Conservation (phyloP, 2,888 invertebrate genomes). For the Hartigia nigra region DNA sequence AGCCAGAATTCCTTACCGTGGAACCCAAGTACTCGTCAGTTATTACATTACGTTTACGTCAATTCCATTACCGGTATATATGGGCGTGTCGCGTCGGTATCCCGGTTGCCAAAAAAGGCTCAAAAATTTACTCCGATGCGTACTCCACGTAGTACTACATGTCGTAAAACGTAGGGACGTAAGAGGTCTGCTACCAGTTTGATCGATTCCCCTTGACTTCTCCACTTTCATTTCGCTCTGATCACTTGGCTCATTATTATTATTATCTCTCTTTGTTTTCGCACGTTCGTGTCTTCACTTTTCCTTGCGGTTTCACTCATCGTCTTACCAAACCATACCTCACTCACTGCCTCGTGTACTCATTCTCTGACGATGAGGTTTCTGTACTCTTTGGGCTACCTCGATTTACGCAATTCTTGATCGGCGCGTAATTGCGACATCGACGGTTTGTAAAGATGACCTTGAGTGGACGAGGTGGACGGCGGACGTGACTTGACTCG, state of each 20-base stretch:
- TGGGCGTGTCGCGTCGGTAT: neutral
- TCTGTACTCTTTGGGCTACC: neutral
- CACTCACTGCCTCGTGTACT: neutral
- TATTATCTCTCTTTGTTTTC: neutral
- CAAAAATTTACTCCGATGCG: neutral
- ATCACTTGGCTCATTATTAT: neutral
- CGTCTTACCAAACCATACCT: neutral
- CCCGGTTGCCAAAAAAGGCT: neutral
- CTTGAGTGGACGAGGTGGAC: slow-evolving; percentile 36
- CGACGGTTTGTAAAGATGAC: slow-evolving; percentile 47
- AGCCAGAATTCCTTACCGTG: neutral
- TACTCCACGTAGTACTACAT: neutral
- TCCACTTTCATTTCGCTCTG: neutral
- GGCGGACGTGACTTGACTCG: slow-evolving; percentile 28
- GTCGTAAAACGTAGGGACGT: neutral
- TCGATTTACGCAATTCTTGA: neutral
- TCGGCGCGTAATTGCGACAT: slow-evolving; percentile 34
- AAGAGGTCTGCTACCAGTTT: neutral
- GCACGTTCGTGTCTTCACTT: neutral
- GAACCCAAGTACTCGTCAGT: neutral
- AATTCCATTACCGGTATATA: neutral
- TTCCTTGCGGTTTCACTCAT: neutral
- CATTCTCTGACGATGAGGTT: neutral
- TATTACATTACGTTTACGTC: neutral
- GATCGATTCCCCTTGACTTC: neutral